phyloP scores from a whole-genome alignment of 2,797 vertebrate genomes.

The Sebastes melanostomus region DNA sequence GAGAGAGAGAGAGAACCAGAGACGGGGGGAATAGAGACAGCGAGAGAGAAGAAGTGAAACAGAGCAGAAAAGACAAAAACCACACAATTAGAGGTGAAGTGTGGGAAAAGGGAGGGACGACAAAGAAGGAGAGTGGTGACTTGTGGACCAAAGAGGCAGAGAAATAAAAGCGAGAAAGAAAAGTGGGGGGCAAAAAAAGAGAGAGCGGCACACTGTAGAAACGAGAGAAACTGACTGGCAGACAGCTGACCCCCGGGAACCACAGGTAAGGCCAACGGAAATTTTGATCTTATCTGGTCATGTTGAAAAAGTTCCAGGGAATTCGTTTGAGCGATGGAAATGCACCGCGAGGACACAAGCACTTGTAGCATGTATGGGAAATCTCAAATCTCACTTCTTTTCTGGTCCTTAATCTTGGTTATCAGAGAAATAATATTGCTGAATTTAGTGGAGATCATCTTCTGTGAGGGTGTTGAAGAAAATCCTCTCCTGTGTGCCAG shows the following conservation, averaged over 20 bases:
- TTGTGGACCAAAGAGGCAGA: constrained; percentile 30
- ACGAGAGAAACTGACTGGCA: constrained; percentile 1
- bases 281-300: not conserved
- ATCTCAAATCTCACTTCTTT: not conserved
- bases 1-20: not conserved
- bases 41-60: not conserved
- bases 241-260: constrained; percentile 8
- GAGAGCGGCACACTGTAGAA: not conserved
- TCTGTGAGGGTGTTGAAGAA: not conserved
- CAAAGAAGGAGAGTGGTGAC: constrained; percentile 16
- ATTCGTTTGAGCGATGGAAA: not conserved
- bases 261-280: constrained; percentile 35
- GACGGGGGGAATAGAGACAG: not conserved
- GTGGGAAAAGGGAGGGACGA: constrained; percentile 6
- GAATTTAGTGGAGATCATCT: not conserved
- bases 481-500: not conserved
- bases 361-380: not conserved
- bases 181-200: not conserved
- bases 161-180: constrained; percentile 20
- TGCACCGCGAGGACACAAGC: not conserved
- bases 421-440: not conserved
- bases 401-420: not conserved
- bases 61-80: not conserved
- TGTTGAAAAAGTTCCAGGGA: not conserved
- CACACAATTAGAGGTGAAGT: constrained; percentile 25